Percentiles rank a stretch among this genome's conserved stretches.
phyloP scores from a whole-genome alignment of 2,797 vertebrate species.

The Eurystomus glaucurus region DNA sequence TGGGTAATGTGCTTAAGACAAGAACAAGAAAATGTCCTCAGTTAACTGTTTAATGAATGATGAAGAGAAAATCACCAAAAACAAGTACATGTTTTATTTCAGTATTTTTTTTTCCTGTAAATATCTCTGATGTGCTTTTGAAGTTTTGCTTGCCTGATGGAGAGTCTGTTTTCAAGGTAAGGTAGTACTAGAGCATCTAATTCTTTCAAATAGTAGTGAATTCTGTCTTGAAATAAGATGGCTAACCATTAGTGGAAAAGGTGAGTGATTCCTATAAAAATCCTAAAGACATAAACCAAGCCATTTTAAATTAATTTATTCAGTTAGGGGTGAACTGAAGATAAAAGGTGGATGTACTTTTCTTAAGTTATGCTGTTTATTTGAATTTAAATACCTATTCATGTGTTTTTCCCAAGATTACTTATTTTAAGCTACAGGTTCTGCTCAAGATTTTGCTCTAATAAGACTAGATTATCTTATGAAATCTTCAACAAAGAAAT shows the following conservation, averaged over 20 bases:
- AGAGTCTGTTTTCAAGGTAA: constrained; percentile 33
- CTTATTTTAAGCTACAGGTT: neutral
- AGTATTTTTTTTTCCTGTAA: neutral
- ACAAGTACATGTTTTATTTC: neutral
- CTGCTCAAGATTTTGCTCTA: neutral
- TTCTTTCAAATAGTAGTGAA: neutral
- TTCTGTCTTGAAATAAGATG: neutral
- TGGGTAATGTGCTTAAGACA: neutral
- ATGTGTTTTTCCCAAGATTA: neutral
- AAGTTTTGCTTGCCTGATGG: neutral
- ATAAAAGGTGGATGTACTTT: neutral
- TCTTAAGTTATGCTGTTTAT: neutral
- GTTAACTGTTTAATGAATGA: neutral
- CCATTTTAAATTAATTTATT: neutral
- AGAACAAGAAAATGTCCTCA: neutral
- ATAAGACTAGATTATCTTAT: neutral
- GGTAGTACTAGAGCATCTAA: neutral
- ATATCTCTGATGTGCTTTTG: neutral
- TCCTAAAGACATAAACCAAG: neutral
- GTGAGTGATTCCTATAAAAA: neutral
- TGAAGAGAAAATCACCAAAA: neutral
- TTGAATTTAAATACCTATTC: neutral
- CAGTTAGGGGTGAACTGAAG: neutral
- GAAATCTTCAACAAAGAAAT: neutral
- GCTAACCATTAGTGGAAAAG: neutral